Conservation (phyloP, 2,797 vertebrate species). For the Sebastes baramenuke region DNA sequence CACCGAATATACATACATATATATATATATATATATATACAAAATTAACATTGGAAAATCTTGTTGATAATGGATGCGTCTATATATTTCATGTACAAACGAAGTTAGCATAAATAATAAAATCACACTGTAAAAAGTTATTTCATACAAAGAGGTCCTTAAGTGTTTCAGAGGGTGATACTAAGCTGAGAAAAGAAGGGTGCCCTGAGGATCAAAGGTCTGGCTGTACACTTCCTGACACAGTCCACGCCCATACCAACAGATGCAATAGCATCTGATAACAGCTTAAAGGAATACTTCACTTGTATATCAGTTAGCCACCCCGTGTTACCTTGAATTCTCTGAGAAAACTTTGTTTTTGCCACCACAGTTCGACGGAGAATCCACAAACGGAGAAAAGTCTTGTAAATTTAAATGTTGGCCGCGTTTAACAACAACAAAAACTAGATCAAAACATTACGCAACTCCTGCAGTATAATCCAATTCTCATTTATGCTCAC, state of each 20-base stretch:
- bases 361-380: too few relatives aligned
- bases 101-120: neutral
- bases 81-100: neutral
- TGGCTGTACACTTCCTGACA: neutral
- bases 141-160: neutral
- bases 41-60: neutral
- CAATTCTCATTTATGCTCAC: too few relatives aligned
- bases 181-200: neutral
- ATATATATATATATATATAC: neutral
- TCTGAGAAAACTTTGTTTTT: too few relatives aligned
- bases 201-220: neutral
- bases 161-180: neutral
- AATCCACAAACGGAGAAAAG: too few relatives aligned
- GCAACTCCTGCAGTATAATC: too few relatives aligned
- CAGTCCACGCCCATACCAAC: neutral
- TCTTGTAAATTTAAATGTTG: accelerated
- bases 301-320: too few relatives aligned
- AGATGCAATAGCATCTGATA: neutral
- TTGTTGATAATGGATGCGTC: neutral
- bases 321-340: too few relatives aligned
- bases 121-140: neutral
- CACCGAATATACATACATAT: neutral
- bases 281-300: too few relatives aligned
- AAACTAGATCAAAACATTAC: too few relatives aligned
- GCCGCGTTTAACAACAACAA: too few relatives aligned